Percentiles rank a stretch among this genome's conserved stretches.
phyloP scores from a whole-genome alignment of 2,797 vertebrate species.

The Miichthys miiuy region DNA sequence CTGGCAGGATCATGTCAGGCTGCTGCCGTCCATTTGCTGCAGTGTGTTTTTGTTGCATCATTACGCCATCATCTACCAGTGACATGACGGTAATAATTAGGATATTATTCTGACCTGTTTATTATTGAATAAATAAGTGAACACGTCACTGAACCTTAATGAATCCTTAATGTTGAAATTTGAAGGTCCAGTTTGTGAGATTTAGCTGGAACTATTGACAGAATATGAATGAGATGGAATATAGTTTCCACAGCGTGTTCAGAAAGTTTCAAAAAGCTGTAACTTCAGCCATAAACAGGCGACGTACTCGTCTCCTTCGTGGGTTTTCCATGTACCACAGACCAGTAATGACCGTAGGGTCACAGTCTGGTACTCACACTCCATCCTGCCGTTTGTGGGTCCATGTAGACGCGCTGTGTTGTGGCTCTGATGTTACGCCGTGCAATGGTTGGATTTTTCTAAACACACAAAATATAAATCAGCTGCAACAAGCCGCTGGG shows the following conservation, averaged over 20 bases:
- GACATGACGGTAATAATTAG: neutral
- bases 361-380: neutral
- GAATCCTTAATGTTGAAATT: too few species aligned
- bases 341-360: neutral
- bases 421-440: neutral
- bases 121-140: neutral
- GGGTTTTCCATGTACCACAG: neutral
- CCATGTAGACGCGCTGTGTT: neutral
- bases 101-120: neutral
- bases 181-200: neutral
- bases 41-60: conserved; percentile 25
- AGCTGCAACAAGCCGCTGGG: neutral
- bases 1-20: conserved; percentile 17
- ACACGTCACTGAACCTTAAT: neutral
- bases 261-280: too few species aligned
- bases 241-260: neutral
- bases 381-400: neutral
- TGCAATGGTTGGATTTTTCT: neutral
- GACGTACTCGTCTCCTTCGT: neutral
- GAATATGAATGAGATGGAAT: too few species aligned
- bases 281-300: neutral
- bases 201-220: too few species aligned
- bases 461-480: conserved; percentile 4
- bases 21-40: conserved; percentile 13
- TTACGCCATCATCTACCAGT: neutral